Conservation (phyloP, 2,797 vertebrate species). For the Trichosurus vulpecula region DNA sequence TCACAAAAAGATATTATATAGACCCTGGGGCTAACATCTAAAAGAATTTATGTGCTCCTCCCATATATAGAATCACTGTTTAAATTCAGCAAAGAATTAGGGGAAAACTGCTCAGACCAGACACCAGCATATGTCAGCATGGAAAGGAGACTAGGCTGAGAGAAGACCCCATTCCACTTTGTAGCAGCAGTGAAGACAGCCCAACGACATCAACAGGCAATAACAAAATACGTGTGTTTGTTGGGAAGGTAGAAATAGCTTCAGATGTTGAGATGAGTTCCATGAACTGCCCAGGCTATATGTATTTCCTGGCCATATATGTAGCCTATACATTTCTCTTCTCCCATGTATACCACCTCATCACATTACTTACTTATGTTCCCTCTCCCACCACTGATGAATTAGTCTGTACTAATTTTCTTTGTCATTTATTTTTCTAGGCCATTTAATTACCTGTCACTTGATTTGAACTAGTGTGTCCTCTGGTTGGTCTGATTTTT, state of each 20-base stretch:
- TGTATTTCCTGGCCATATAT: neutral
- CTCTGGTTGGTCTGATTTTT: neutral
- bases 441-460: neutral
- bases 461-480: neutral
- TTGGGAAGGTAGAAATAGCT: neutral
- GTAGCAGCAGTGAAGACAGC: neutral
- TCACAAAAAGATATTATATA: neutral
- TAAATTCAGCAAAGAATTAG: neutral
- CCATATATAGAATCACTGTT: neutral
- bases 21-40: neutral
- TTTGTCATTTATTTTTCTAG: neutral
- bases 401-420: neutral
- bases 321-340: neutral
- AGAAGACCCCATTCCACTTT: neutral
- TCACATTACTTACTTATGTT: neutral
- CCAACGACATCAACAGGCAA: neutral
- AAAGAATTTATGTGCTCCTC: neutral
- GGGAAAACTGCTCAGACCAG: neutral
- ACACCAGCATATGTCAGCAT: neutral
- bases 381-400: neutral
- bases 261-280: neutral
- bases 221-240: neutral
- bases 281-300: neutral
- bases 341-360: neutral
- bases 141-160: neutral